Base-by-base conservation (phyloP, 2,888 invertebrate genomes). In the Standfussiana lucernea region DNA sequence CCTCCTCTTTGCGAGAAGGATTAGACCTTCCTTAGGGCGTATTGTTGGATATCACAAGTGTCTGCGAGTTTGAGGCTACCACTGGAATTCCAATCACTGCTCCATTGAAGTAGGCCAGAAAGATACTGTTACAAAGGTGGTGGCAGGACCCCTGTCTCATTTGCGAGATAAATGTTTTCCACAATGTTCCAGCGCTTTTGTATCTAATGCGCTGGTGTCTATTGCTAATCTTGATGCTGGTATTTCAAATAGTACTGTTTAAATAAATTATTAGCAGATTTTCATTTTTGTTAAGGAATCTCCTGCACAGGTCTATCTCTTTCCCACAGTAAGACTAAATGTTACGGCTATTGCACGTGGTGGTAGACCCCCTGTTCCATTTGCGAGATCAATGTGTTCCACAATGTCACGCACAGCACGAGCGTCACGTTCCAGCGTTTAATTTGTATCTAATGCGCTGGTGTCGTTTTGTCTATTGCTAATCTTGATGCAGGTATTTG, bases 331-430 rank as follows among this genome's bases (percentile, higher is more conserved):
- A 50, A 50, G 24, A 50, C 4, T 24, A 50, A 28, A 53, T 11
- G 13, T 28, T 37, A 37, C 35, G 24, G 62, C 62, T 62, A 62
- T 62, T 5, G 37, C 7, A 37, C n/a, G 62, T 62, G 62, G 37
- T 37, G 62, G 62, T n/a, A n/a, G 37, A 15, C n/a, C 40, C 62
- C 37, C 79, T 81, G 85, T 82, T 83, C 75, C 70, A 81, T 77
- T 77, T 72, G 77, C 73, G 76, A 84, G 80, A 83, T 85, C 82
- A 89, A 87, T 85, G 82, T 83, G 74, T 85, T 76, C 75, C 84
- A 81, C 82, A 85, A 79, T 84, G 86, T 88, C 91, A 90, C 88
- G 91, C 87, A 77, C 71, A 42, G 82, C 88, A 87, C 86, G 87
- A 83, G 50, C 77, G 74, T 82, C 80, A 80, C 82, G 80, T 71